Evolutionary conservation across 2,797 vertebrate genomes (phyloP), one percentile per base, ranked within the genome.

Genomic region (Liparis tanakae): DNA sequence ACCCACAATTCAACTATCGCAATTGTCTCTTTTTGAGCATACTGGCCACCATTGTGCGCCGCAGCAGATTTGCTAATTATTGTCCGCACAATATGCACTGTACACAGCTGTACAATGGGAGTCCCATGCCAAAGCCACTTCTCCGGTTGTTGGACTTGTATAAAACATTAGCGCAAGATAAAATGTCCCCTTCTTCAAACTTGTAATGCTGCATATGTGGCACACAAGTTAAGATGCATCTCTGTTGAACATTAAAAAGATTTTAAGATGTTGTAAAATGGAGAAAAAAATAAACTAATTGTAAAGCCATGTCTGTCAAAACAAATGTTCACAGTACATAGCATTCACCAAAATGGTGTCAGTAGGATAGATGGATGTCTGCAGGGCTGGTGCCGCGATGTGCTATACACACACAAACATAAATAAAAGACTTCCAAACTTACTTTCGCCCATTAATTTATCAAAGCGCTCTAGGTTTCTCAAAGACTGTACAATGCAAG

Each of bases 1-100:
- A 88, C 84, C 83, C 76, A 72, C 78, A 83, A 85, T 87, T 85
- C 77, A 74, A 88, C 80, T 76, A 81, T 85, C 76, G 78, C 88
- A 82, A 84, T 85, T 88, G 88, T 88, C 78, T 81, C 82, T 66
- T 77, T 82, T 71, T 41, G 55, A 74, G 74, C 60, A 83, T 76
- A 84, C 57, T 80, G 63, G 60, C n/a, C 54, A 53, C 68, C 44
- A 71, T 79, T 87, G 86, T 86, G 48, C 63, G 70, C 70, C 67
- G 65, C 51, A 76, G 81, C 65, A 70, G 46, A 84, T 86, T 84
- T 76, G 75, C 62, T 56, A 79, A 82, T 73, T 58, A 82, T 64
- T 62, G 76, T 82, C 80, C 79, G 81, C 66, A 73, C 73, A 65
- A 79, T 58, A 70, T 65, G 65, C 25, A 33, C 68, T 18, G 62